These are phyloP conservation scores for Nephrocerus scutellatus DNA, from an alignment of 2,888 invertebrate genomes.

Conservation along the genomic window DNA sequence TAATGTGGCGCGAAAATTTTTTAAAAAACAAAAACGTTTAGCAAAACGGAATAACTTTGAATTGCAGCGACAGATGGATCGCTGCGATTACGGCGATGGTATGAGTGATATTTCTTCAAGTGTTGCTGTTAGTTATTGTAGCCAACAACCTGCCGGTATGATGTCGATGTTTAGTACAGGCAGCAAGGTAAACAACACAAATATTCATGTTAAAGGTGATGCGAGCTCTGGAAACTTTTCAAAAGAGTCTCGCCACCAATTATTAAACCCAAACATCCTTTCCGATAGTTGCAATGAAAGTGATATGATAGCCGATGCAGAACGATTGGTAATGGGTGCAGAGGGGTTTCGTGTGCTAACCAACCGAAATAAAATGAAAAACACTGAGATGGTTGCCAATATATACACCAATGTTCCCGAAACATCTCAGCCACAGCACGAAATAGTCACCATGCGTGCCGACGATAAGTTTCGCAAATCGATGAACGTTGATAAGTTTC, in stretches of 20 bases:
- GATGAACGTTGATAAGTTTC: constrained; percentile 35
- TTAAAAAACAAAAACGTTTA: constrained; percentile 74
- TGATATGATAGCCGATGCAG: constrained; percentile 36
- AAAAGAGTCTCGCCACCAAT: constrained; percentile 43
- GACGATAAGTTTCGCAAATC: constrained; percentile 36
- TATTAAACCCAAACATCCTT: constrained; percentile 59
- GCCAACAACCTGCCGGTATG: constrained; percentile 47
- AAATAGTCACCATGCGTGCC: constrained; percentile 46
- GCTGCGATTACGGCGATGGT: constrained; percentile 46
- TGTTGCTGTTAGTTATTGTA: constrained; percentile 46
- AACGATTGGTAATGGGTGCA: constrained; percentile 45
- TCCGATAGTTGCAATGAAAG: constrained; percentile 58
- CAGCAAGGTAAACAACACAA: constrained; percentile 74
- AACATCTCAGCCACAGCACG: constrained; percentile 56
- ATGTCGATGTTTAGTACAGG: constrained; percentile 61
- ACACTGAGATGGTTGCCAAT: constrained; percentile 50
- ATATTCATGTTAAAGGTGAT: constrained; percentile 59
- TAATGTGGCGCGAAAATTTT: constrained; percentile 86
- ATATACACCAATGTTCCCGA: constrained; percentile 61
- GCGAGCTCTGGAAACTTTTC: constrained; percentile 23
- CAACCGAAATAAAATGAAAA: constrained; percentile 41
- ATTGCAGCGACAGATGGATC: constrained; percentile 50
- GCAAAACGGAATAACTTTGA: constrained; percentile 68
- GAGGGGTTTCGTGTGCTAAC: constrained; percentile 33
- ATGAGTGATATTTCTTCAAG: constrained; percentile 53